phyloP scores from a whole-genome alignment of 2,888 invertebrate species.

The Caenorhabditis sp. region DNA sequence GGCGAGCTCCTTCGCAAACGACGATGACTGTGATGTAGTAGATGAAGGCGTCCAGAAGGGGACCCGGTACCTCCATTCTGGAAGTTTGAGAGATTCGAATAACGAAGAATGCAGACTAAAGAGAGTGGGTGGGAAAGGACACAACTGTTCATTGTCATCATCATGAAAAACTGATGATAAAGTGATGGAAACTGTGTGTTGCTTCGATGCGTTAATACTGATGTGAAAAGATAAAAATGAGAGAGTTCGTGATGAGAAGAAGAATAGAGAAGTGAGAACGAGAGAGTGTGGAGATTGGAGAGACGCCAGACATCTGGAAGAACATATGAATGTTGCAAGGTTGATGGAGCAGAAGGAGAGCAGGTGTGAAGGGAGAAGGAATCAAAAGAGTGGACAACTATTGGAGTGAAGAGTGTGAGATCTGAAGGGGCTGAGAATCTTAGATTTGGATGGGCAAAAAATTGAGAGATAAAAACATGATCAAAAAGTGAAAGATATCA shows the following conservation, averaged over 20 bases:
- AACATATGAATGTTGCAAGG: constrained; percentile 16
- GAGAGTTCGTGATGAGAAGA: constrained; percentile 23
- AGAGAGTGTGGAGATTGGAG: constrained; percentile 19
- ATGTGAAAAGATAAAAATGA: constrained; percentile 13
- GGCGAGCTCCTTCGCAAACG: constrained; percentile 53
- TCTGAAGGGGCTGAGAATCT: no score
- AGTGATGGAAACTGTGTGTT: constrained; percentile 10
- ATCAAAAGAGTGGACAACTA: background rate
- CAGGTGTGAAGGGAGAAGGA: constrained; percentile 33
- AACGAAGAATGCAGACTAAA: background rate
- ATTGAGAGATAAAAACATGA: no score
- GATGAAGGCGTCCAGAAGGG: constrained; percentile 47
- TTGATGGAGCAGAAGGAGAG: constrained; percentile 39
- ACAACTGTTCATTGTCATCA: constrained; percentile 17
- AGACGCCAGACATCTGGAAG: constrained; percentile 24
- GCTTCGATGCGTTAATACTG: background rate
- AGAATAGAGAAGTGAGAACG: constrained; percentile 7
- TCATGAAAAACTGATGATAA: background rate
- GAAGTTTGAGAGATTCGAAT: background rate
- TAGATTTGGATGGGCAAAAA: no score
- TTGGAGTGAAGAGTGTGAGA: no score
- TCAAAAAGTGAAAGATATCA: no score
- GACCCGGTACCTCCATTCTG: constrained; percentile 48
- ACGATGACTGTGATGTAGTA: constrained; percentile 60
- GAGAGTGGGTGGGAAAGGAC: background rate